Evolutionary conservation across 2,888 invertebrate genomes (phyloP), one percentile per base, ranked within the genome.

Genomic region (Parnassius glacialis): DNA sequence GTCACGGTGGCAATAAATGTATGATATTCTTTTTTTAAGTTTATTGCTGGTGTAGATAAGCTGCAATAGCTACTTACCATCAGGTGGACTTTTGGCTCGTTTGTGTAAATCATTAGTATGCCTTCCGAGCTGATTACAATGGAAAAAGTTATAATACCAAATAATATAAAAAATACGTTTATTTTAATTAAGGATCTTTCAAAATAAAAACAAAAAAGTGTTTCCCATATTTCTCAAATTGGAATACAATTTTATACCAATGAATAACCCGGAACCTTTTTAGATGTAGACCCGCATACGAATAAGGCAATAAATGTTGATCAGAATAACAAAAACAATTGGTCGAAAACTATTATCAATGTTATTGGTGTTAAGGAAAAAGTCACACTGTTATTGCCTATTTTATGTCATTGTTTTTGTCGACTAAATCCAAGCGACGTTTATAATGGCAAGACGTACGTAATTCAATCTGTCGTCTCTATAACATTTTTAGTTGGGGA

Each of bases 301-400:
- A 87, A 89, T 84, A 77, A 84, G 85, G 85, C 79, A 82, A 87
- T 88, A 86, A 87, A 85, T 80, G 83, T 83, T 85, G 82, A 85
- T 85, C 82, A 84, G 78, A 75, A 80, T 78, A 83, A 81, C 81
- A 81, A 80, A 86, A 87, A 84, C 84, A 86, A 85, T 84, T 80
- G 80, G 75, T 77, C 71, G 72, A 81, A 83, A 83, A 81, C 80
- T 80, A 82, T 84, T 84, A 82, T 78, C 74, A 80, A 72, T 73
- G 73, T 75, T 81, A 80, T 76, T 76, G 75, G 72, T 79, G 80
- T 79, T 79, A 76, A 74, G 70, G 70, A 76, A 78, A 68, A 59
- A 61, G 10, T 54, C 11, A 12, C 45, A 20, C 13, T 48, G 16
- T n/a, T 43, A 50, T 44, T 20, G 51, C 12, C 51, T 44, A 43